Evolutionary conservation across 2,113 vertebrate genomes (phyloP).

Genomic region (Heterotilapia buettikoferi): DNA sequence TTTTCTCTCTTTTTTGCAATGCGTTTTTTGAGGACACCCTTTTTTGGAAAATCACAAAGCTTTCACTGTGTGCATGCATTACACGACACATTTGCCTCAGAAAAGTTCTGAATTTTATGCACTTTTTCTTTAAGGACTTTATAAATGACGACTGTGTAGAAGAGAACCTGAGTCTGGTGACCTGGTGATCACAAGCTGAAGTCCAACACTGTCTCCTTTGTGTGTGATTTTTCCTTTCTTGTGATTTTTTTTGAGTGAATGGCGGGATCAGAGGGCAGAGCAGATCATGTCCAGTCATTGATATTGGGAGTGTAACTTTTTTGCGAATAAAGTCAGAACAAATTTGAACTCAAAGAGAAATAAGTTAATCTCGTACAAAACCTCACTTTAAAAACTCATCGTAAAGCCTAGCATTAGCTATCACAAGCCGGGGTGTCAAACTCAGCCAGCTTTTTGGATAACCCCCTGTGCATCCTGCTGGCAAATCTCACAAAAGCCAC

Average conservation of each 20-base stretch:
- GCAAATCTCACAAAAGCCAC: neutral
- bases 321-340: neutral
- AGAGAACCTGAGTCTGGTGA: neutral
- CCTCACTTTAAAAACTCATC: neutral
- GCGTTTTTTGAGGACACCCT: neutral
- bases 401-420: neutral
- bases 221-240: neutral
- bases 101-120: fast-evolving
- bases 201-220: neutral
- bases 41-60: fast-evolving
- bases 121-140: neutral
- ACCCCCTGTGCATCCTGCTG: neutral
- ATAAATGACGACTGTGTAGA: neutral
- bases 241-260: neutral
- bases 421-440: neutral
- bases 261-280: neutral
- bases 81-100: fast-evolving
- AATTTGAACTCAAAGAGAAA: neutral
- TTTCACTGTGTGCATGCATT: neutral
- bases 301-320: neutral
- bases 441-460: neutral
- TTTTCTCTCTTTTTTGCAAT: neutral
- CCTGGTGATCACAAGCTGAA: neutral
- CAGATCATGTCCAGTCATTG: neutral
- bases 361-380: neutral